Conservation (phyloP, 2,888 invertebrate genomes). For the Drosophila quinaria region DNA sequence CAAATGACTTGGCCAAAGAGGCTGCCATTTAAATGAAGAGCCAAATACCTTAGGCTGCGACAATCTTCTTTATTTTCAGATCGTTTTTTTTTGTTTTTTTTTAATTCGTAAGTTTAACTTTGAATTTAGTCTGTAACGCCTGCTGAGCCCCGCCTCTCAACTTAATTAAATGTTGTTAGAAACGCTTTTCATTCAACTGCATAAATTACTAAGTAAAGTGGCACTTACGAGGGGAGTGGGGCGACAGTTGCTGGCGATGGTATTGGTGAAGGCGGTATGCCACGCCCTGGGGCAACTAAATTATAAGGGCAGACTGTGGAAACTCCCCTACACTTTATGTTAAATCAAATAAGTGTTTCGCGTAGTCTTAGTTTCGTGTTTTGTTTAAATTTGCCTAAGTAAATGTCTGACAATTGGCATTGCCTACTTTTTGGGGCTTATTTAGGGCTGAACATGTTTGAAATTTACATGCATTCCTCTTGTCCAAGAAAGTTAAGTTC, state of each 20-base stretch:
- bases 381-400: constrained; percentile 52
- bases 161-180: constrained; percentile 77
- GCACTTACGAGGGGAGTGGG: constrained; percentile 51
- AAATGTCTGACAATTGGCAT: constrained; percentile 34
- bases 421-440: constrained; percentile 29
- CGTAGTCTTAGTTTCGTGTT: constrained; percentile 38
- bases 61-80: background rate
- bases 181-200: constrained; percentile 75
- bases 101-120: constrained; percentile 73
- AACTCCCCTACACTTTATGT: constrained; percentile 53
- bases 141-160: constrained; percentile 37
- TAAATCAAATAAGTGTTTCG: constrained; percentile 68
- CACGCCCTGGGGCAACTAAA: constrained; percentile 53
- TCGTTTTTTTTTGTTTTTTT: constrained; percentile 35
- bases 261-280: constrained; percentile 1
- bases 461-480: background rate
- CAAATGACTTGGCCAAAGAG: constrained; percentile 59
- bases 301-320: constrained; percentile 48
- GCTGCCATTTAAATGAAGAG: constrained; percentile 67
- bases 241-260: constrained; percentile 3
- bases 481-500: background rate
- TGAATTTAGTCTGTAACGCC: constrained; percentile 64
- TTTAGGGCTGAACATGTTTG: background rate
- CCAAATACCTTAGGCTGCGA: constrained; percentile 45
- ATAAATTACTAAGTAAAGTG: constrained; percentile 77